phyloP scores from a whole-genome alignment of 2,113 vertebrate genomes.

The Erythrocercus mccallii region DNA sequence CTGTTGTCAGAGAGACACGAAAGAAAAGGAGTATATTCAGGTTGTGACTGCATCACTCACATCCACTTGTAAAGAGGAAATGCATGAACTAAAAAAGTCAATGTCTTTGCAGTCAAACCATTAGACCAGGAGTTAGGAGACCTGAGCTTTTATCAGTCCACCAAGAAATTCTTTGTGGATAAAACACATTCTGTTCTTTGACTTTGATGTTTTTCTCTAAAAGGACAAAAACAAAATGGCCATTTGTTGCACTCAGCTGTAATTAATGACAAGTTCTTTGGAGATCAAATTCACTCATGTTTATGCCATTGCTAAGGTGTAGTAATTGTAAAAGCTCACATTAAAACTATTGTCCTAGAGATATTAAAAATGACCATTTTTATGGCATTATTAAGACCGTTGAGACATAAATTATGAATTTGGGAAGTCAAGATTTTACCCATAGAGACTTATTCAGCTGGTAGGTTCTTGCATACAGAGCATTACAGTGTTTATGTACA shows the following conservation, averaged over 20 bases:
- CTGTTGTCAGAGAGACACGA: neutral
- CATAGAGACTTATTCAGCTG: neutral
- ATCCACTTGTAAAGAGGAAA: neutral
- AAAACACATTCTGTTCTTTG: neutral
- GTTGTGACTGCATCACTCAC: neutral
- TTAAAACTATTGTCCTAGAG: neutral
- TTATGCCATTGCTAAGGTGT: neutral
- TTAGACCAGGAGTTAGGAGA: neutral
- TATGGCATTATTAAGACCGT: neutral
- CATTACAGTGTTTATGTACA: neutral
- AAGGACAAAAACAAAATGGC: neutral
- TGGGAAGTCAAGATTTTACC: neutral
- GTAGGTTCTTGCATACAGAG: neutral
- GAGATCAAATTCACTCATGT: neutral
- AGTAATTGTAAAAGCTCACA: neutral
- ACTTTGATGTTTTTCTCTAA: neutral
- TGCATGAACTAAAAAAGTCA: neutral
- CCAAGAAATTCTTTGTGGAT: neutral
- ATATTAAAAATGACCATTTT: neutral
- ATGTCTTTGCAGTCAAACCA: neutral
- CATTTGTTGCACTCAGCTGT: neutral
- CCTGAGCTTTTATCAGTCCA: constrained; percentile 10
- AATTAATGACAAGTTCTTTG: neutral
- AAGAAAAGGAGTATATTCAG: neutral
- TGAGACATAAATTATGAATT: neutral